A percentile compares a stretch with the other conserved stretches of the same genome.
These are phyloP conservation scores for Agrypnia vestita DNA, from an alignment of 1,140 invertebrate species.

Conservation along the genomic window DNA sequence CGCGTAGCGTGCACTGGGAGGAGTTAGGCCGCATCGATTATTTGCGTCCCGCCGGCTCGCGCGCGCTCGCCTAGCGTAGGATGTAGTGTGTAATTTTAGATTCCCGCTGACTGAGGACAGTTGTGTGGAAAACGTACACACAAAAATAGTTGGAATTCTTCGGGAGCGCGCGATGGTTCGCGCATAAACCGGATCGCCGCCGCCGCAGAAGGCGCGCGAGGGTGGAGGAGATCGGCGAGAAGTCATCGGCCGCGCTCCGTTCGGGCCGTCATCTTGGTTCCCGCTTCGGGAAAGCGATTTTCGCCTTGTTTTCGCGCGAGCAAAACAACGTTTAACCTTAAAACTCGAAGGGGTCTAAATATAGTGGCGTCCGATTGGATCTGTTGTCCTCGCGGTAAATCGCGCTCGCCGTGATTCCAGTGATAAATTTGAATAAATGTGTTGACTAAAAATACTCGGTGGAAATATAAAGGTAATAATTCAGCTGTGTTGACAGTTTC, in stretches of 20 bases:
- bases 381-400: background rate
- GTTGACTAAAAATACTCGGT: conserved; percentile 23
- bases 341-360: conserved; percentile 31
- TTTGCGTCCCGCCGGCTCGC: conserved; percentile 63
- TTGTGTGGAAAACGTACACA: conserved; percentile 34
- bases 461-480: conserved; percentile 28
- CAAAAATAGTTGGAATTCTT: conserved; percentile 33
- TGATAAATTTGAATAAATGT: conserved; percentile 24
- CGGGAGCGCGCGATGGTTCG: background rate
- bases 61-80: conserved; percentile 34
- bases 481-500: conserved; percentile 39
- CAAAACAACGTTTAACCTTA: conserved; percentile 41
- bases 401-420: conserved; percentile 18
- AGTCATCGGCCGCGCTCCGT: background rate
- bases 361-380: conserved; percentile 18
- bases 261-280: too few relatives aligned
- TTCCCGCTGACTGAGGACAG: conserved; percentile 56
- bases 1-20: conserved; percentile 60
- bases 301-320: conserved; percentile 17
- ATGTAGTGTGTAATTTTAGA: conserved; percentile 61
- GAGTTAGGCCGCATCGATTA: conserved; percentile 68
- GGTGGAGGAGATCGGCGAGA: background rate
- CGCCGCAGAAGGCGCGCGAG: conserved; percentile 10
- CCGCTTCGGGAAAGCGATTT: background rate
- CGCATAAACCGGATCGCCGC: background rate